phyloP scores from a whole-genome alignment of 2,888 invertebrate species.

The Danaus chrysippus region DNA sequence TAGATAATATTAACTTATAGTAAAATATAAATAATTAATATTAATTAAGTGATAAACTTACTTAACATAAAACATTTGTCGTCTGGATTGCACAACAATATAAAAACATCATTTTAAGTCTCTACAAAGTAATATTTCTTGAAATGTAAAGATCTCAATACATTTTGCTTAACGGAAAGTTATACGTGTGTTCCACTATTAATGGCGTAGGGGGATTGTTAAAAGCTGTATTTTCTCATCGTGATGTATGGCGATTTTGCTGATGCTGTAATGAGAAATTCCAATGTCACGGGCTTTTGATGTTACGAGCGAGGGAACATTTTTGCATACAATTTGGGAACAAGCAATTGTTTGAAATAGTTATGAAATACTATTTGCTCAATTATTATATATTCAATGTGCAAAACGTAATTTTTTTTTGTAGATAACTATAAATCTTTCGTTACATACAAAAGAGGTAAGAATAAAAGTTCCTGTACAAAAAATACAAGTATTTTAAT shows the following conservation, averaged over 20 bases:
- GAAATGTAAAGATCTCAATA: conserved; percentile 12
- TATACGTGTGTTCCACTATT: conserved; percentile 53
- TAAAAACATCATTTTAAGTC: conserved; percentile 13
- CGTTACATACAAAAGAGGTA: no score
- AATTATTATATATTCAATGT: no score
- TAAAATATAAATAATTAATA: no score
- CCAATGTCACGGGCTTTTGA: conserved; percentile 70
- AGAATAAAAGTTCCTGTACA: no score
- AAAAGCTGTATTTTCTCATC: conserved; percentile 72
- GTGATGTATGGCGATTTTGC: conserved; percentile 71
- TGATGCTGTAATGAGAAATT: conserved; percentile 74
- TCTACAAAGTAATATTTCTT: neutral
- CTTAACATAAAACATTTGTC: no score
- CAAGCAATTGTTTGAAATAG: conserved; percentile 31
- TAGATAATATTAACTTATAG: no score
- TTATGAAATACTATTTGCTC: no score
- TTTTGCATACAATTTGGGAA: conserved; percentile 48
- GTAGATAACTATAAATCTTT: no score
- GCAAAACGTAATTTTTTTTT: no score
- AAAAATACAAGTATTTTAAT: no score
- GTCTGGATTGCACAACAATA: no score
- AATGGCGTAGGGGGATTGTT: conserved; percentile 61
- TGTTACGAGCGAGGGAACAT: conserved; percentile 52
- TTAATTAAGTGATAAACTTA: no score
- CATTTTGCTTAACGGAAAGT: conserved; percentile 31